Evolutionary conservation across 2,888 invertebrate genomes (phyloP).

Genomic region (Adela reaumurella): DNA sequence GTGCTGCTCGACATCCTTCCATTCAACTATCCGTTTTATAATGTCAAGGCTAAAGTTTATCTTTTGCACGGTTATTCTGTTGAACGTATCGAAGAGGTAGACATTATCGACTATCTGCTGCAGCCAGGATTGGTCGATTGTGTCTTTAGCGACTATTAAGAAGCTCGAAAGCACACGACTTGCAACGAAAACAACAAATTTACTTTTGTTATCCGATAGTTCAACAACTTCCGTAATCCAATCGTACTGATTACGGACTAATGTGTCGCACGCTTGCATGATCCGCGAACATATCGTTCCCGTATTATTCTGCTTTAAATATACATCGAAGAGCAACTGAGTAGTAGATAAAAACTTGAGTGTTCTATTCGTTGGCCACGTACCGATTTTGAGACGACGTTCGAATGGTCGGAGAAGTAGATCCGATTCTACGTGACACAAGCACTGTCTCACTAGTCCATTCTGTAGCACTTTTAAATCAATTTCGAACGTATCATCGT

Average conservation of each 20-base stretch:
- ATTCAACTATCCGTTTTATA: slow-evolving; percentile 82
- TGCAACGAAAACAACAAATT: slow-evolving; percentile 77
- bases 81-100: slow-evolving; percentile 61
- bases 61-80: slow-evolving; percentile 66
- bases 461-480: slow-evolving; percentile 61
- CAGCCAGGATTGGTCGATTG: slow-evolving; percentile 75
- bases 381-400: slow-evolving; percentile 49
- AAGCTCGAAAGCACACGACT: slow-evolving; percentile 78
- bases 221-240: slow-evolving; percentile 82
- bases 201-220: slow-evolving; percentile 72
- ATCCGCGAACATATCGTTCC: slow-evolving; percentile 80
- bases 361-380: slow-evolving; percentile 49
- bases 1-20: slow-evolving; percentile 80
- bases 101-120: slow-evolving; percentile 73
- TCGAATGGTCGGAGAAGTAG: slow-evolving; percentile 69
- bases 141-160: slow-evolving; percentile 78
- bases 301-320: slow-evolving; percentile 77
- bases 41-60: slow-evolving; percentile 82
- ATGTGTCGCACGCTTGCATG: slow-evolving; percentile 74
- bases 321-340: slow-evolving; percentile 79
- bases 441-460: slow-evolving; percentile 70
- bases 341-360: slow-evolving; percentile 79
- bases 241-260: slow-evolving; percentile 77
- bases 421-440: slow-evolving; percentile 72
- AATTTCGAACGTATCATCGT: slow-evolving; percentile 39